Evolutionary conservation across 92 coral and sea anemone species (phyloP).

Genomic region (Palythoa grandiflora): DNA sequence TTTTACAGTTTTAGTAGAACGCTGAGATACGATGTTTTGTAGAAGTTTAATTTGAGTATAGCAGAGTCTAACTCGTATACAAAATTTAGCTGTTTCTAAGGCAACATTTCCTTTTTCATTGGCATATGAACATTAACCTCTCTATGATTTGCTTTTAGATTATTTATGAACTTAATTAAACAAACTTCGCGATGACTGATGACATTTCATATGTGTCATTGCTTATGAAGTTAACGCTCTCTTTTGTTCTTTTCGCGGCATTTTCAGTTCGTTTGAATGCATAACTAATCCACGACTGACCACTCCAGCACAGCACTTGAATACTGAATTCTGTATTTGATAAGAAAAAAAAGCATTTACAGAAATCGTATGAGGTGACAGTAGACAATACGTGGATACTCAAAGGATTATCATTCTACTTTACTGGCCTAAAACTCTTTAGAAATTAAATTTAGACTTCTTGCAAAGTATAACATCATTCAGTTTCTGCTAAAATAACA

Average conservation of each 20-base stretch:
- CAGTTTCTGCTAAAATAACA: background rate
- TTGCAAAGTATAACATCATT: background rate
- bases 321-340: background rate
- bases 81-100: constrained; percentile 31
- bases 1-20: background rate
- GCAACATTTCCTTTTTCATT: constrained; percentile 30
- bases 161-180: constrained; percentile 42
- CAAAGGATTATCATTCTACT: background rate
- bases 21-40: background rate
- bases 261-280: background rate
- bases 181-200: constrained; percentile 1
- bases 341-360: background rate
- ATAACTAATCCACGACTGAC: too few relatives aligned
- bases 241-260: background rate
- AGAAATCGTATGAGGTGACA: background rate
- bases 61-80: background rate
- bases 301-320: background rate
- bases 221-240: background rate
- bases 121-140: constrained; percentile 38
- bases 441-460: too few relatives aligned
- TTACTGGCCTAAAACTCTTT: background rate
- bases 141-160: constrained; percentile 17
- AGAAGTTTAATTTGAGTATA: background rate
- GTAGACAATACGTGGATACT: background rate
- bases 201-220: constrained; percentile 11